These are phyloP conservation scores for Uria lomvia DNA, from an alignment of 2,113 vertebrate genomes.

Conservation along the genomic window DNA sequence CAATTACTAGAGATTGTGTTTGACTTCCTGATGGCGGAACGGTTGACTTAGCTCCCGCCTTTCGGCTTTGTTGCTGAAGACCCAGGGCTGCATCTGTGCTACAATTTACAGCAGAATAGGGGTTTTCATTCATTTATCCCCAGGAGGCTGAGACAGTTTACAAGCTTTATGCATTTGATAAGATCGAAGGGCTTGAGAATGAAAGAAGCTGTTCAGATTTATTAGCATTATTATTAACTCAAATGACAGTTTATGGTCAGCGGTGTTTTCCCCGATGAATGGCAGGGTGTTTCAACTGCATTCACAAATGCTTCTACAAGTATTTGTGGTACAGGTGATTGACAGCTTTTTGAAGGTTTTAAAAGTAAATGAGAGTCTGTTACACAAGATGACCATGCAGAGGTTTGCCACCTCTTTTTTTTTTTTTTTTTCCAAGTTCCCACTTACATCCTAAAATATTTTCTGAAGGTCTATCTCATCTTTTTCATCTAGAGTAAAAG, in stretches of 20 bases:
- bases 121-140: background rate
- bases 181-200: background rate
- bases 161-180: background rate
- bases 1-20: background rate
- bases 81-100: background rate
- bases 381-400: background rate
- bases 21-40: background rate
- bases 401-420: background rate
- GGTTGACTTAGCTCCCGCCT: background rate
- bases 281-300: background rate
- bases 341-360: background rate
- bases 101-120: background rate
- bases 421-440: background rate
- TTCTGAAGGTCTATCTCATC: background rate
- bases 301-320: background rate
- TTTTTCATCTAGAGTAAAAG: background rate
- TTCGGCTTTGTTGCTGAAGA: background rate
- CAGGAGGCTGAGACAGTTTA: background rate
- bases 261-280: background rate
- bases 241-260: background rate
- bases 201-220: constrained; percentile 4
- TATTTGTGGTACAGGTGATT: background rate
- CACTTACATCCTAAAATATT: background rate
- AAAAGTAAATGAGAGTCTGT: background rate
- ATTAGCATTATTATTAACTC: constrained; percentile 20